phyloP scores from a whole-genome alignment of 1,140 invertebrate species.

The Mercenaria mercenaria region DNA sequence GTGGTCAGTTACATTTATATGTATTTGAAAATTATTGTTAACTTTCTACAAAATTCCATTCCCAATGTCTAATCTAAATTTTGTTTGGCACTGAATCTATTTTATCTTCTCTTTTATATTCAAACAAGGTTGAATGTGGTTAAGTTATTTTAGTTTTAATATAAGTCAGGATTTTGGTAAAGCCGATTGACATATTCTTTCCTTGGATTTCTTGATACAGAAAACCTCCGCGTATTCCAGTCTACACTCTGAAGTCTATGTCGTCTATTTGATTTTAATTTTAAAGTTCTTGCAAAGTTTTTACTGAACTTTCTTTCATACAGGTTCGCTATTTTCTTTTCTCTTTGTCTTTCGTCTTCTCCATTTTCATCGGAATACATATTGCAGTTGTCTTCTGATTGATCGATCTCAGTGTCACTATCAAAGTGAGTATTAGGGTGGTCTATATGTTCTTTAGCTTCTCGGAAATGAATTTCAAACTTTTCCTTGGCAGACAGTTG shows the following conservation, averaged over 20 bases:
- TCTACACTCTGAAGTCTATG: neutral
- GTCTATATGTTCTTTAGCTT: neutral
- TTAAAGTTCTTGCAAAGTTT: conserved; percentile 13
- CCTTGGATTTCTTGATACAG: neutral
- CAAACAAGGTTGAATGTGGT: too few species aligned
- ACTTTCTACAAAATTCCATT: too few species aligned
- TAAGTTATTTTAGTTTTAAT: too few species aligned
- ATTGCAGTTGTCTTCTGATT: neutral
- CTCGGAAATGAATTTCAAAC: conserved; percentile 6
- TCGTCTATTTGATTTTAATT: neutral
- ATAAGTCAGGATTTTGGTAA: neutral
- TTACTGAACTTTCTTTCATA: neutral
- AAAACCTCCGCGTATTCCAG: neutral
- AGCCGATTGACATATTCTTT: neutral
- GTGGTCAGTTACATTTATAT: too few species aligned
- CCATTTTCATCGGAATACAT: neutral
- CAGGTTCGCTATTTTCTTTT: neutral
- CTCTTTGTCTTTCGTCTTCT: neutral
- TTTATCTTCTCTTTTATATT: too few species aligned
- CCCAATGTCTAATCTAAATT: too few species aligned
- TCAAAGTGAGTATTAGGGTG: neutral
- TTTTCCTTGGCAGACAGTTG: neutral
- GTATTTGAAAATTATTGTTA: too few species aligned
- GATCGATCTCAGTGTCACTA: neutral
- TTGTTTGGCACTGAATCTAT: too few species aligned